Evolutionary conservation across 2,888 invertebrate species (phyloP), one percentile per base, ranked within the genome.

Genomic region (Drosophila percnosoma): DNA sequence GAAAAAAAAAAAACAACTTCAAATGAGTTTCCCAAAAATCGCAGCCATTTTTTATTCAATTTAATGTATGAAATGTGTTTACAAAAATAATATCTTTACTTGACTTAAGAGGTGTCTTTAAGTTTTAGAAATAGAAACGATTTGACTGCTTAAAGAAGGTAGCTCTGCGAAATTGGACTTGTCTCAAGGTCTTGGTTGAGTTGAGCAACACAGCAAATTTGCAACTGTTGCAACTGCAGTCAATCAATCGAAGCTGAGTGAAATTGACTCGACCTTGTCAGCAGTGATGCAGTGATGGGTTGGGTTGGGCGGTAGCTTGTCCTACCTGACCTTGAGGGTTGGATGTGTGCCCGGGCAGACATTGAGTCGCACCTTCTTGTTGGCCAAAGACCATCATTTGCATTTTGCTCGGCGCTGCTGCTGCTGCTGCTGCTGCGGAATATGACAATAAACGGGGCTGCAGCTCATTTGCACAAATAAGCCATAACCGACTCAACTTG

Each of bases 401-500:
- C 91, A 87, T 87, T 82, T 77, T 42, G n/a, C 33, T 61, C 38
- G 54, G 33, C 49, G 49, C 52, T 21, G 49, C 65, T 62, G 60
- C 36, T 38, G 57, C 24, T 24, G 24, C 64, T 52, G 54, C 75
- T 61, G 61, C 80, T 42, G 59, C 59, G 73, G 54, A 45, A 52
- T 72, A 82, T 82, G 83, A 79, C 80, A 89, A 83, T 87, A 81
- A 90, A 82, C 76, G 87, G 73, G 72, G 68, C 77, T 85, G 73
- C 83, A 81, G 74, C 91, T 90, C 90, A 87, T 87, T 87, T 87
- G 74, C 87, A 90, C 90, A 90, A 87, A 87, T 72, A 89, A 87
- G 80, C 90, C 90, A 87, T 87, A 85, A 90, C 84, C 87, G 71
- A 15, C 15, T 24, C 45, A 15, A 45, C 8, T 45, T 45, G 21